These are phyloP conservation scores for Melolontha melolontha DNA, from an alignment of 2,888 invertebrate species.

Conservation along the genomic window DNA sequence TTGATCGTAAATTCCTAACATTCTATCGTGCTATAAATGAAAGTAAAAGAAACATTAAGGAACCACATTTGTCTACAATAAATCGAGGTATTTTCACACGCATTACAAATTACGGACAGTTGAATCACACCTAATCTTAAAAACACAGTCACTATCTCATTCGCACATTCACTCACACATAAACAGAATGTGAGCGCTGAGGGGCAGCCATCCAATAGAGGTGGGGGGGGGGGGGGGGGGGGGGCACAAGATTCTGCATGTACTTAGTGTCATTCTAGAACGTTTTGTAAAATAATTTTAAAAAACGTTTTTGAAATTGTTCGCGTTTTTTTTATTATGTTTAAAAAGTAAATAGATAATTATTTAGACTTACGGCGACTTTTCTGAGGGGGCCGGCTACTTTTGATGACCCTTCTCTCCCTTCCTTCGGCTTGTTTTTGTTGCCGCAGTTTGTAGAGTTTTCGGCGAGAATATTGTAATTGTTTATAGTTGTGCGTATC, in stretches of 20 bases:
- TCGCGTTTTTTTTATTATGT: background rate
- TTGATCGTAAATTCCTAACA: no score
- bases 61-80: no score
- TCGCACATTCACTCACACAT: constrained; percentile 1
- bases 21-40: no score
- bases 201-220: constrained; percentile 12
- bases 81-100: no score
- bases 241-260: constrained; percentile 6
- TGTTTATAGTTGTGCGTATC: constrained; percentile 10
- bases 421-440: background rate
- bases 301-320: background rate
- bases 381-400: constrained; percentile 5
- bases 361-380: constrained; percentile 21
- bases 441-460: background rate
- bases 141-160: constrained; percentile 14
- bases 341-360: constrained; percentile 1
- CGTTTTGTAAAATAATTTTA: background rate
- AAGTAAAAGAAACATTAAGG: no score
- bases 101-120: no score
- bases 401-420: constrained; percentile 15
- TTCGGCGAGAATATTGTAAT: constrained; percentile 3
- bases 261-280: background rate
- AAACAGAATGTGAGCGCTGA: constrained; percentile 7
- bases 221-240: constrained; percentile 6
- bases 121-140: background rate